Evolutionary conservation across 2,113 vertebrate genomes (phyloP), one percentile per base, ranked within the genome.

Genomic region (Edolisoma coerulescens): DNA sequence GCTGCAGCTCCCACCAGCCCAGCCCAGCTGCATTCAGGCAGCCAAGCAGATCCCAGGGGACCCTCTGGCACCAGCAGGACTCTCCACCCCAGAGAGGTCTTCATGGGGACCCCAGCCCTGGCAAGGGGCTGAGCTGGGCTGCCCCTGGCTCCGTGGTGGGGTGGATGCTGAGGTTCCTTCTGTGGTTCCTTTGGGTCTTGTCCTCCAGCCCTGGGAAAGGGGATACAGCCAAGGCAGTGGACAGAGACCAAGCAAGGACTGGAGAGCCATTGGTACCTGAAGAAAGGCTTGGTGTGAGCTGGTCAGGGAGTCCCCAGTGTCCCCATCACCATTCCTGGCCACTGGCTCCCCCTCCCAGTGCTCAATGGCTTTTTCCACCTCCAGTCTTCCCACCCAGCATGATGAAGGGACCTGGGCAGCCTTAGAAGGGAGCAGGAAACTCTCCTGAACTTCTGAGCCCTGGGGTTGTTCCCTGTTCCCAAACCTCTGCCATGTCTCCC

Each of bases 401-500:
- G 11, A 1, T 0, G 11, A 19, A 41, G 35, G 35, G 4, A 2
- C 16, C 57, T 50, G 63, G 28, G 79, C 61, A 84, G 44, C 35
- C 19, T 73, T 16, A 30, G 24, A 22, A 41, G 19, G 35, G 26
- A 77, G 52, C 35, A 82, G 53, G 24, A 30, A 67, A 37, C 42
- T 60, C 13, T 30, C 10, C 47, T 8, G 37, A 33, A 6, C 10
- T 45, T n/a, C 37, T 37, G 45, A 54, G 50, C 80, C 22, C 22
- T 1, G 6, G 37, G 16, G 4, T 5, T 6, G 1, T 63, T 24
- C n/a, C 70, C 39, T 49, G 24, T 19, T 24, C 44, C 39, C 54
- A 59, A 37, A 56, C 9, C 20, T 37, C 75, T 61, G 54, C 33
- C 0, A 0, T 3, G 0, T 37, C 19, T 5, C 53, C 53, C 32